Evolutionary conservation across 2,797 vertebrate species (phyloP).

Genomic region (Clarias fuscus): DNA sequence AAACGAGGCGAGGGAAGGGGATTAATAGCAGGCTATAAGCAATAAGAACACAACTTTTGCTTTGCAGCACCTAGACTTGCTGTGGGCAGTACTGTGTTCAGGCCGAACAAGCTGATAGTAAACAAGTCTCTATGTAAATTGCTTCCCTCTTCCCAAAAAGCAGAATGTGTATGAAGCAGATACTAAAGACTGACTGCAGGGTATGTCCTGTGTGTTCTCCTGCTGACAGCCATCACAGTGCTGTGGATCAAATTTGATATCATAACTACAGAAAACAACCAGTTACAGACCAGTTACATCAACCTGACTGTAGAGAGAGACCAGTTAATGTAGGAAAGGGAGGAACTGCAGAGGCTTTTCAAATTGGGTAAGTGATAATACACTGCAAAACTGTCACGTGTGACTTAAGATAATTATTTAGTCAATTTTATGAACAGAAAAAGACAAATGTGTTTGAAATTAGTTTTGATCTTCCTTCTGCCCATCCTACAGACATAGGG

Average conservation of each 20-base stretch:
- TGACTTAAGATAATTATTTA: neutral
- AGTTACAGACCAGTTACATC: neutral
- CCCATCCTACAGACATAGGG: too few species aligned
- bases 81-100: neutral
- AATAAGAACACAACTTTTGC: neutral
- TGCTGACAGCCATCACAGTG: too few species aligned
- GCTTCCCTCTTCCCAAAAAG: neutral
- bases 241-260: too few species aligned
- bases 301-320: neutral
- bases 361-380: neutral
- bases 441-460: too few species aligned
- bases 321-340: neutral
- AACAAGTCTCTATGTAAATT: neutral
- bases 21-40: neutral
- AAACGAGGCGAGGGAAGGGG: too few species aligned
- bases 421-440: too few species aligned
- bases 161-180: neutral
- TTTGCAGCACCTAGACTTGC: neutral
- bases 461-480: too few species aligned
- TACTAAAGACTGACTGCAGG: neutral
- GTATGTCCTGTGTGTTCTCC: too few species aligned
- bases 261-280: neutral
- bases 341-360: neutral
- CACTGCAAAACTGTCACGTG: neutral
- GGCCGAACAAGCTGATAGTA: neutral